Conservation (phyloP, 2,888 invertebrate species). For the Branchellion lobata region DNA sequence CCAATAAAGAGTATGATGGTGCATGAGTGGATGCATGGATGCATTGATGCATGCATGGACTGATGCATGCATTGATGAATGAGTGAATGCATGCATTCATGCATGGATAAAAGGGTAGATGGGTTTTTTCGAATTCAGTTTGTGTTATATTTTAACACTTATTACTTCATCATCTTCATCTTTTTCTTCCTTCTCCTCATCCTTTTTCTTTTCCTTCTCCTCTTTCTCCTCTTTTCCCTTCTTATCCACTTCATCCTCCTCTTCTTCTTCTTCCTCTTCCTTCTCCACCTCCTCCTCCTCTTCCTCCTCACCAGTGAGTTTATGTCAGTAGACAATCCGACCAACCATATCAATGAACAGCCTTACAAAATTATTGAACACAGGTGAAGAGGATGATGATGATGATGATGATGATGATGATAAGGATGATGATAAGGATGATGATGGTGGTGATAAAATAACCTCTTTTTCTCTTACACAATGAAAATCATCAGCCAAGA, state of each 20-base stretch:
- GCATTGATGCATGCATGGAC: too few relatives aligned
- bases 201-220: background rate
- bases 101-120: too few relatives aligned
- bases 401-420: background rate
- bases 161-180: background rate
- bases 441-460: background rate
- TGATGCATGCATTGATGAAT: too few relatives aligned
- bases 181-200: background rate
- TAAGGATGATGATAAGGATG: background rate
- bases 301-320: background rate
- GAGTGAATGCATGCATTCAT: too few relatives aligned
- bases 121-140: background rate
- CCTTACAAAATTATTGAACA: background rate
- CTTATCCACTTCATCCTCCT: background rate
- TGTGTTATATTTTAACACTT: background rate
- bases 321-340: constrained; percentile 1
- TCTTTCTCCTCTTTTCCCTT: background rate
- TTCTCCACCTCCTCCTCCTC: background rate
- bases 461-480: background rate
- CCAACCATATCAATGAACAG: background rate
- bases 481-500: background rate
- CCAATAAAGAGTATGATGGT: background rate
- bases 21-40: too few relatives aligned
- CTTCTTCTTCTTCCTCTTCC: background rate
- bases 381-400: background rate